phyloP scores from a whole-genome alignment of 2,888 invertebrate species.

The Athalia cordata region DNA sequence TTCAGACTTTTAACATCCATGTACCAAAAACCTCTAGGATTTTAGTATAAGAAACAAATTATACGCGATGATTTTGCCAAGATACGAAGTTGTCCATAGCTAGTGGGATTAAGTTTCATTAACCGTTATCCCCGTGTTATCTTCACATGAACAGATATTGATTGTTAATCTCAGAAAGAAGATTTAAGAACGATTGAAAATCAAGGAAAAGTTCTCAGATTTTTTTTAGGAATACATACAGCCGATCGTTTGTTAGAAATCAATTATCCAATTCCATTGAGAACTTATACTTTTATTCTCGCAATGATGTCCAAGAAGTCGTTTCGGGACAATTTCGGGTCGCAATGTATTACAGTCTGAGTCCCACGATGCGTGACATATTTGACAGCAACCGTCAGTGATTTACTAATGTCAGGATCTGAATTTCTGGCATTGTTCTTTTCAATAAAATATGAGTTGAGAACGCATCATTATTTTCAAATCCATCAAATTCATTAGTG shows the following conservation, averaged over 20 bases:
- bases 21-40: no score
- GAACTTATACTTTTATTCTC: slow-evolving; percentile 47
- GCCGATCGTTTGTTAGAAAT: background rate
- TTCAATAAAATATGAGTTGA: background rate
- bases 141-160: no score
- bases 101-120: no score
- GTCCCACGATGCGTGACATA: slow-evolving; percentile 60
- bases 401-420: slow-evolving; percentile 56
- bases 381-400: slow-evolving; percentile 56
- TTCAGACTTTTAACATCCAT: no score
- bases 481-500: background rate
- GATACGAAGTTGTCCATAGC: no score
- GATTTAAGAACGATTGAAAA: no score
- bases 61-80: no score
- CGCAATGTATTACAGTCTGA: slow-evolving; percentile 60
- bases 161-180: no score
- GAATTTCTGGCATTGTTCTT: slow-evolving; percentile 4
- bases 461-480: background rate
- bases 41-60: no score
- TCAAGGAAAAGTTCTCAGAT: no score
- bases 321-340: slow-evolving; percentile 52
- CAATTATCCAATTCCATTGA: background rate
- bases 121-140: no score
- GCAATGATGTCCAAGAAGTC: slow-evolving; percentile 58
- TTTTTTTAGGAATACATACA: background rate